Percentiles rank a stretch among this genome's conserved stretches.
These are phyloP conservation scores for Frankliniella fusca DNA, from an alignment of 2,888 invertebrate species.

Conservation along the genomic window DNA sequence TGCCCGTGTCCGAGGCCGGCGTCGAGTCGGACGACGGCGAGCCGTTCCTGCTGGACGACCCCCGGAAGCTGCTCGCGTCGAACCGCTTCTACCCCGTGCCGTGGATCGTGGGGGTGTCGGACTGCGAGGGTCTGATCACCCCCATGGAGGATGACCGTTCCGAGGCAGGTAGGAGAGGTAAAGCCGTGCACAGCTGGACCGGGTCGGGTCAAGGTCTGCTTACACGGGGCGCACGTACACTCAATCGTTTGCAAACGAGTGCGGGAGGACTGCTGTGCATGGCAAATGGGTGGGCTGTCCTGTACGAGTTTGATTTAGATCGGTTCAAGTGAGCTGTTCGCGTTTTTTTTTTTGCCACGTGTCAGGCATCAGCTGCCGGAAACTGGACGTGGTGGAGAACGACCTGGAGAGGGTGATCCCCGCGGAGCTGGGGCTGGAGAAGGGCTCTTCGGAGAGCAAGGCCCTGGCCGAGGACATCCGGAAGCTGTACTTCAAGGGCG, in stretches of 20 bases:
- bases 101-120: neutral
- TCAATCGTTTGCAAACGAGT: no score
- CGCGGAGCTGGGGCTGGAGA: slow-evolving; percentile 6
- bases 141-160: no score
- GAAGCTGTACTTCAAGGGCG: neutral
- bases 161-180: no score
- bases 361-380: neutral
- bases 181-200: no score
- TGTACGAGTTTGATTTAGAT: no score
- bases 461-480: neutral
- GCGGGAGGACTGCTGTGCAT: no score
- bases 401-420: slow-evolving; percentile 3
- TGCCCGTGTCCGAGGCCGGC: slow-evolving; percentile 20
- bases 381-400: neutral
- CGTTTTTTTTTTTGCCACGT: neutral
- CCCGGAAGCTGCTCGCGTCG: neutral
- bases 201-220: no score
- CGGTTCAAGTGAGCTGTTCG: no score
- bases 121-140: neutral
- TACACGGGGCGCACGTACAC: no score
- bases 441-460: slow-evolving; percentile 5
- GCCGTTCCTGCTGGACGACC: neutral
- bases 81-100: neutral
- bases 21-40: neutral
- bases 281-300: no score